These are phyloP conservation scores for Acanthosepion esculentum DNA, from an alignment of 2,888 invertebrate species.

Conservation along the genomic window DNA sequence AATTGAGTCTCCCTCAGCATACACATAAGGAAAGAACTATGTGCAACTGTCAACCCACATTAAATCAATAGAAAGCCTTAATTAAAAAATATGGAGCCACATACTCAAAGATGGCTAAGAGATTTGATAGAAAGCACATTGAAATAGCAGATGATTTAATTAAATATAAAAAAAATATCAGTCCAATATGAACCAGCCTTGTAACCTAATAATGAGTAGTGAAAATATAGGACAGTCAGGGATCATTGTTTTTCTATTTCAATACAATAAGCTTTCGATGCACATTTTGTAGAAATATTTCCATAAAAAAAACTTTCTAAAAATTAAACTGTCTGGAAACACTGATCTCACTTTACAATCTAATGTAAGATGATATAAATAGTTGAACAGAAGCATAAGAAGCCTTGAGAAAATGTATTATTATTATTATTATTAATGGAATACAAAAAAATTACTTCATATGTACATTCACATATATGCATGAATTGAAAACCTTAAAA, in stretches of 20 bases:
- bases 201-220: neutral
- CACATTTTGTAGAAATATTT: neutral
- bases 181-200: neutral
- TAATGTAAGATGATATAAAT: neutral
- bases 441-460: too few relatives aligned
- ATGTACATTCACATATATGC: neutral
- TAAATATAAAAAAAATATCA: neutral
- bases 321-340: neutral
- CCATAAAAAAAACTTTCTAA: neutral
- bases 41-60: conserved; percentile 4
- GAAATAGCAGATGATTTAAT: conserved; percentile 33
- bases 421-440: neutral
- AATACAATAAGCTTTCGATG: neutral
- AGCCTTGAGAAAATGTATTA: neutral
- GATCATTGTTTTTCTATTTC: neutral
- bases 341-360: neutral
- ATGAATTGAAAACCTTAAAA: neutral
- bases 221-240: conserved; percentile 8
- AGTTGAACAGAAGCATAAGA: neutral
- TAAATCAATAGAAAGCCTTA: conserved; percentile 33
- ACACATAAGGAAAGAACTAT: neutral
- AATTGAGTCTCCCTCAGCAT: neutral
- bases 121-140: neutral
- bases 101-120: conserved; percentile 33
- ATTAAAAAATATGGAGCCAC: conserved; percentile 33